Conservation (phyloP, 2,113 vertebrate species). For the Mormyrus lacerda region DNA sequence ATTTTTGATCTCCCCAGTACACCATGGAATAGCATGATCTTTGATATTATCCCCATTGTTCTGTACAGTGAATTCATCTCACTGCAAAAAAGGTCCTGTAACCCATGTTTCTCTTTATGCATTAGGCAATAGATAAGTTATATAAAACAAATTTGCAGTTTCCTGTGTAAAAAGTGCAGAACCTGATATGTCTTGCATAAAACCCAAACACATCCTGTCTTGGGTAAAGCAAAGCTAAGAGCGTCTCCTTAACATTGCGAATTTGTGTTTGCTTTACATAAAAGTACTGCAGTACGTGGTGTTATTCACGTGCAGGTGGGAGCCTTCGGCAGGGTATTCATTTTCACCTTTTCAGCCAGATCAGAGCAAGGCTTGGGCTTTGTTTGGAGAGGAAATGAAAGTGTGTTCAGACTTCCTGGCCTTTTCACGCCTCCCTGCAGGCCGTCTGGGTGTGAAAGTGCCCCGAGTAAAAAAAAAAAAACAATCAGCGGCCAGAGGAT, state of each 20-base stretch:
- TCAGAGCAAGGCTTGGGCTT: neutral
- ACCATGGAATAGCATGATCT: neutral
- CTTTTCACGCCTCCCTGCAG: neutral
- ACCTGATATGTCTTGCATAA: slow-evolving; percentile 1
- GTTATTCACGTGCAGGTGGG: neutral
- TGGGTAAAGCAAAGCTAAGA: neutral
- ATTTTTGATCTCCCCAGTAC: neutral
- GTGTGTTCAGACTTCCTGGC: neutral
- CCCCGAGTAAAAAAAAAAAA: neutral
- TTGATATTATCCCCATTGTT: neutral
- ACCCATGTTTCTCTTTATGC: neutral
- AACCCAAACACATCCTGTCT: neutral
- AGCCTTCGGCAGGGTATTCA: neutral
- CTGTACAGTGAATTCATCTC: neutral
- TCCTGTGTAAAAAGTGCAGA: neutral
- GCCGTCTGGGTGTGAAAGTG: neutral
- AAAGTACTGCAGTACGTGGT: neutral
- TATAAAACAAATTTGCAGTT: neutral
- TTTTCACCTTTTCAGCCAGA: slow-evolving; percentile 3
- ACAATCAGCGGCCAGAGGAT: neutral
- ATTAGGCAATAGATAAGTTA: neutral
- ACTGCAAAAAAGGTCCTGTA: neutral
- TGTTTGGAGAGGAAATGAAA: neutral
- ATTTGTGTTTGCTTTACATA: neutral
- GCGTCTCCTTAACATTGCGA: neutral